phyloP scores from a whole-genome alignment of 2,888 invertebrate genomes.

The Tachina lurida region DNA sequence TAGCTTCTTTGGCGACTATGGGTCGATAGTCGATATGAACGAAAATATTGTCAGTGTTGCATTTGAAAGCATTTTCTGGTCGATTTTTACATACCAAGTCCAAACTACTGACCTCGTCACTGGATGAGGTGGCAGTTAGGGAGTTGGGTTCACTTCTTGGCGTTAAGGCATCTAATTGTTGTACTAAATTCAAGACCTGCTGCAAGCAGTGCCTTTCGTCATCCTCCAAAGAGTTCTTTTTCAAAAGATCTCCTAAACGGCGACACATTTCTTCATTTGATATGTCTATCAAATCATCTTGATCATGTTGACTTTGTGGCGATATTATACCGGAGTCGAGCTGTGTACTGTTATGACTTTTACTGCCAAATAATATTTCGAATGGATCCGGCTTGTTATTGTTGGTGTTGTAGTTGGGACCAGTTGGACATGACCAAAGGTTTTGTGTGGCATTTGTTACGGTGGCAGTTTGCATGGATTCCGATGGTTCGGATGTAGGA shows the following conservation, averaged over 20 bases:
- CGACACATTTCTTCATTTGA: slow-evolving; percentile 78
- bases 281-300: slow-evolving; percentile 74
- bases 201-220: slow-evolving; percentile 86
- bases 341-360: slow-evolving; percentile 59
- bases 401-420: not conserved
- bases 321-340: slow-evolving; percentile 78
- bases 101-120: slow-evolving; percentile 85
- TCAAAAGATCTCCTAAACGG: slow-evolving; percentile 76
- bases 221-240: slow-evolving; percentile 80
- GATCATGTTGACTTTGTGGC: slow-evolving; percentile 76
- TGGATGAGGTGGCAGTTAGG: slow-evolving; percentile 78
- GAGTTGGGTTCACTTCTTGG: slow-evolving; percentile 76
- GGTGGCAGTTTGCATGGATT: slow-evolving; percentile 61
- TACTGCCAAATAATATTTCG: slow-evolving; percentile 71
- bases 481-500: slow-evolving; percentile 71
- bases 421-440: slow-evolving; percentile 76
- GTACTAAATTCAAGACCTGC: slow-evolving; percentile 86
- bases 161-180: slow-evolving; percentile 85
- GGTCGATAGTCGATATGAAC: not conserved
- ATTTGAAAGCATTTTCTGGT: not conserved
- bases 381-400: slow-evolving; percentile 72
- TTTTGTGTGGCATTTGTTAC: slow-evolving; percentile 73
- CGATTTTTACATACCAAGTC: slow-evolving; percentile 77
- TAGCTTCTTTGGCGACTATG: too few species aligned
- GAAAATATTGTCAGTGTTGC: not conserved